Percentiles rank a stretch among this genome's conserved stretches.
Conservation (phyloP, 2,888 invertebrate genomes). For the Oligia strigilis region DNA sequence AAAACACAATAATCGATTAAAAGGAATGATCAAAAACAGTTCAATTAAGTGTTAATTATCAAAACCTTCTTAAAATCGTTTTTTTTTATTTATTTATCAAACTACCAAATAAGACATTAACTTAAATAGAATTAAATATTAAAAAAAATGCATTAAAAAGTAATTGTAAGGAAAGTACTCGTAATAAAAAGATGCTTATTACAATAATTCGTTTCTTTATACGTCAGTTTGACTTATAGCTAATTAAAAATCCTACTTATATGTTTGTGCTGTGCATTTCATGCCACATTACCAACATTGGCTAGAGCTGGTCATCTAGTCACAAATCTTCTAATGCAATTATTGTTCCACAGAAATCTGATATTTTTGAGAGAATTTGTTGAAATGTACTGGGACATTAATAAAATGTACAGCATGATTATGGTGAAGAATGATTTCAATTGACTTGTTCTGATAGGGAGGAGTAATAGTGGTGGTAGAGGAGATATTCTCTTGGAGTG, state of each 20-base stretch:
- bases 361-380: constrained; percentile 63
- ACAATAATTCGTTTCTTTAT: constrained; percentile 85
- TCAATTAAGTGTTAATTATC: neutral
- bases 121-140: neutral
- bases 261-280: constrained; percentile 69
- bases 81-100: neutral
- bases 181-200: constrained; percentile 67
- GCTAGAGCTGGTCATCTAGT: constrained; percentile 81
- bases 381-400: constrained; percentile 66
- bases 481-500: constrained; percentile 73
- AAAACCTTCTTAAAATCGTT: neutral
- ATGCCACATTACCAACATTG: constrained; percentile 68
- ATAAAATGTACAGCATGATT: constrained; percentile 62
- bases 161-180: neutral
- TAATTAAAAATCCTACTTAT: constrained; percentile 63
- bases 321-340: constrained; percentile 72
- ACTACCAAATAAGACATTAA: neutral
- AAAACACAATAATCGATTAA: neutral
- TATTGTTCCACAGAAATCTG: constrained; percentile 68
- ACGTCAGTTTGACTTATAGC: constrained; percentile 71
- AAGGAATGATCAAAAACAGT: neutral
- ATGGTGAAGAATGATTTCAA: constrained; percentile 66
- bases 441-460: constrained; percentile 69
- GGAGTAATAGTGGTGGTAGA: constrained; percentile 67
- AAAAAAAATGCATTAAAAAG: neutral